Evolutionary conservation across 23 tunicate species (phyloP).

Genomic region (Aplidium turbinatum): DNA sequence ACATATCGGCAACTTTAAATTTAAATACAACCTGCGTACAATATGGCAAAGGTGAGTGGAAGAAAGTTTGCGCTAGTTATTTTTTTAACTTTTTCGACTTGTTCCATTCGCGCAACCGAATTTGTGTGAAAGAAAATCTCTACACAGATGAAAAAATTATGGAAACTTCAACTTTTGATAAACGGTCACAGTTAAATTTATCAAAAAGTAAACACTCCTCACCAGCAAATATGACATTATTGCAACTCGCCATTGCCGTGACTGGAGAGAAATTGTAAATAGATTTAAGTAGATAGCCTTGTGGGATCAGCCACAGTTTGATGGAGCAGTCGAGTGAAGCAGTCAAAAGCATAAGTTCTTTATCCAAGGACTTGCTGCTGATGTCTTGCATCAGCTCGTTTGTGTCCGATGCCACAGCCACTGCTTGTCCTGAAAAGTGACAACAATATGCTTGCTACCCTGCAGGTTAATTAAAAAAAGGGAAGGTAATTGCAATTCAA

Average conservation of each 20-base stretch:
- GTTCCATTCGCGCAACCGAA: too few relatives aligned
- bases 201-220: neutral
- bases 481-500: neutral
- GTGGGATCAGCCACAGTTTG: constrained; percentile 75
- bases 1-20: too few relatives aligned
- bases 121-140: too few relatives aligned
- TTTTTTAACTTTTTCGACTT: too few relatives aligned
- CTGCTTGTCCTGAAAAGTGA: too few relatives aligned
- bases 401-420: constrained; percentile 3
- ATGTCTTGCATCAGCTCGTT: constrained; percentile 45
- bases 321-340: constrained; percentile 75
- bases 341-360: constrained; percentile 56
- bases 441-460: too few relatives aligned
- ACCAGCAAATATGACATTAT: constrained; percentile 57
- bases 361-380: constrained; percentile 3
- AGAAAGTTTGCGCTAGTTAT: too few relatives aligned
- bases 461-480: neutral
- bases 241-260: constrained; percentile 9
- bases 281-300: constrained; percentile 64
- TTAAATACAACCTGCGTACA: too few relatives aligned
- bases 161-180: too few relatives aligned
- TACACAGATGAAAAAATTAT: too few relatives aligned
- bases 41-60: too few relatives aligned
- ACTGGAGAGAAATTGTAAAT: constrained; percentile 78
- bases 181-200: too few relatives aligned